Conservation (phyloP, 2,113 vertebrate genomes). For the Phaethon lepturus region DNA sequence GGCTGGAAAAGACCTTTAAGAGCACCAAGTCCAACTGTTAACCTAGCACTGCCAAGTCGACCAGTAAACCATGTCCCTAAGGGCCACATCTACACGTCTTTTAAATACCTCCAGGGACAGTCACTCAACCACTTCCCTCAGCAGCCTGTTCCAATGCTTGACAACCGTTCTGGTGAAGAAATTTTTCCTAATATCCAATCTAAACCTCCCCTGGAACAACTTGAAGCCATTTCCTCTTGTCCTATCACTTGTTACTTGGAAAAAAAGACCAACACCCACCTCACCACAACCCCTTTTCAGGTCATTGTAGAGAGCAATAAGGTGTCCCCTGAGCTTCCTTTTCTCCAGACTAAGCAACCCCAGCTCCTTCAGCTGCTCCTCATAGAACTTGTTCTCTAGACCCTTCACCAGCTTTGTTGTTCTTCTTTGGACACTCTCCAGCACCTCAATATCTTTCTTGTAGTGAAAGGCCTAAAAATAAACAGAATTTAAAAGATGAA, state of each 20-base stretch:
- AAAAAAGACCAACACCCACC: not conserved
- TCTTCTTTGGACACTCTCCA: rapidly evolving
- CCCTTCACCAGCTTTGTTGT: not conserved
- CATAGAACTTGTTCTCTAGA: not conserved
- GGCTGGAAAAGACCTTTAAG: not conserved
- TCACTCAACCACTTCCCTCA: not conserved
- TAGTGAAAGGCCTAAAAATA: not conserved
- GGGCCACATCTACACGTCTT: rapidly evolving
- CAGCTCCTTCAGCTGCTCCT: rapidly evolving
- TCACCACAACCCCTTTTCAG: rapidly evolving
- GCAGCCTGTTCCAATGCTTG: not conserved
- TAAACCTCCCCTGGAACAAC: no score
- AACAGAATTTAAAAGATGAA: not conserved
- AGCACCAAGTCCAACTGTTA: not conserved
- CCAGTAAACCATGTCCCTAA: not conserved
- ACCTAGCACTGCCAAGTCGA: not conserved
- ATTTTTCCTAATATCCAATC: not conserved
- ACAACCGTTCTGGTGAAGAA: rapidly evolving
- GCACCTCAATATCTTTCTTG: not conserved
- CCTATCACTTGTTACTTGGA: rapidly evolving
- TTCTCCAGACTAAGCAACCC: not conserved
- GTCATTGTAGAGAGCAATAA: rapidly evolving
- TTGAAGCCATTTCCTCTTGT: not conserved
- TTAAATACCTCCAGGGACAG: not conserved
- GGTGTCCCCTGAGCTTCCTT: not conserved